phyloP scores from a whole-genome alignment of 2,113 vertebrate species.

The Acanthochromis polyacanthus region DNA sequence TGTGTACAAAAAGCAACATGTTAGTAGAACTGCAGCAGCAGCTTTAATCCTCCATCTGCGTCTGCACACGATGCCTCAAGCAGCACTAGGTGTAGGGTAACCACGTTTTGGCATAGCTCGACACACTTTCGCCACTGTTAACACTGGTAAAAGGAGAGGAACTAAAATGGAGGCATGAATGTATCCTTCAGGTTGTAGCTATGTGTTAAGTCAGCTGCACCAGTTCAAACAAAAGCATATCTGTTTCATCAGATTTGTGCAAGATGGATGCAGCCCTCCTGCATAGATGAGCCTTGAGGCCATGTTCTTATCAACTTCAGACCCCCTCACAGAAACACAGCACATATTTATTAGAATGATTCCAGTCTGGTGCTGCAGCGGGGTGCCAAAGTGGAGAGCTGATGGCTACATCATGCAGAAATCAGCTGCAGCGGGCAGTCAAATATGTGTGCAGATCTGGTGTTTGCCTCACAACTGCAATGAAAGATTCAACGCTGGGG shows the following conservation, averaged over 20 bases:
- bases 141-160: not conserved
- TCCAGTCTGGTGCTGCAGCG: not conserved
- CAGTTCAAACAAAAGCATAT: not conserved
- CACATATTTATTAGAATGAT: not conserved
- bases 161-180: not conserved
- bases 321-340: too few species aligned
- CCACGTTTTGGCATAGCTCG: not conserved
- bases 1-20: not conserved
- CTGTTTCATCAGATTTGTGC: not conserved
- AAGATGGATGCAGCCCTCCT: not conserved
- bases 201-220: not conserved
- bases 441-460: not conserved
- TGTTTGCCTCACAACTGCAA: not conserved
- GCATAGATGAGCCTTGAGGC: too few species aligned
- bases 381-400: not conserved
- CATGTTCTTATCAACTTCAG: not conserved
- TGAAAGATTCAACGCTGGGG: not conserved
- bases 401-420: not conserved
- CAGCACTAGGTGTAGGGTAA: not conserved
- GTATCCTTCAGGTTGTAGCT: not conserved
- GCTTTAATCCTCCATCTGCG: not conserved
- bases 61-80: not conserved
- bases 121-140: not conserved
- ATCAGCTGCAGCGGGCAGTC: not conserved
- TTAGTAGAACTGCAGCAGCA: not conserved